Percentiles rank a stretch among this genome's conserved stretches.
phyloP scores from a whole-genome alignment of 2,797 vertebrate species.

The Catharus ustulatus region DNA sequence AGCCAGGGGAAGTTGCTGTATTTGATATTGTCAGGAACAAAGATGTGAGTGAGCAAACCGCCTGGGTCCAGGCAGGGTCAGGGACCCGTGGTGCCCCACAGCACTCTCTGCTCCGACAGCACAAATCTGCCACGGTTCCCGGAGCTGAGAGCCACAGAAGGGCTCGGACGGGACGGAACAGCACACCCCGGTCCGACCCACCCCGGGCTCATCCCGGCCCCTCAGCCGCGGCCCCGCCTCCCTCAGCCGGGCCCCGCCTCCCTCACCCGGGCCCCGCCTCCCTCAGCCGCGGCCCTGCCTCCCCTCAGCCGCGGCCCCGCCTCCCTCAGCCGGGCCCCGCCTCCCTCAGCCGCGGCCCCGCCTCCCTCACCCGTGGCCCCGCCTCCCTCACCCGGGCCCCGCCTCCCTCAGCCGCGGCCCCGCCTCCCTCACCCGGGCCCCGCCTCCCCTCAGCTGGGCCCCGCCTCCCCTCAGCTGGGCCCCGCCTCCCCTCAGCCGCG shows the following conservation, averaged over 20 bases:
- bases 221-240: neutral
- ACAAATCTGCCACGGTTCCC: accelerated
- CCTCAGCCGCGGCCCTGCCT: neutral
- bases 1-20: accelerated
- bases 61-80: accelerated
- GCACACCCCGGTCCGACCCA: accelerated
- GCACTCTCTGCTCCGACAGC: accelerated
- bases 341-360: neutral
- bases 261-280: no score
- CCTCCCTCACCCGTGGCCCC: no score
- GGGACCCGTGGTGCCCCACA: accelerated
- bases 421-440: neutral
- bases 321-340: neutral
- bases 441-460: neutral
- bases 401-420: no score
- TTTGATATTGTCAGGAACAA: accelerated
- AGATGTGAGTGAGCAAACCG: accelerated
- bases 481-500: neutral
- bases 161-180: accelerated
- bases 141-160: accelerated
- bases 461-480: neutral
- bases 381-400: neutral
- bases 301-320: neutral
- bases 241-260: neutral
- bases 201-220: neutral